A percentile compares a stretch with the other conserved stretches of the same genome.
phyloP scores from a whole-genome alignment of 2,797 vertebrate species.

The Mus minutoides region DNA sequence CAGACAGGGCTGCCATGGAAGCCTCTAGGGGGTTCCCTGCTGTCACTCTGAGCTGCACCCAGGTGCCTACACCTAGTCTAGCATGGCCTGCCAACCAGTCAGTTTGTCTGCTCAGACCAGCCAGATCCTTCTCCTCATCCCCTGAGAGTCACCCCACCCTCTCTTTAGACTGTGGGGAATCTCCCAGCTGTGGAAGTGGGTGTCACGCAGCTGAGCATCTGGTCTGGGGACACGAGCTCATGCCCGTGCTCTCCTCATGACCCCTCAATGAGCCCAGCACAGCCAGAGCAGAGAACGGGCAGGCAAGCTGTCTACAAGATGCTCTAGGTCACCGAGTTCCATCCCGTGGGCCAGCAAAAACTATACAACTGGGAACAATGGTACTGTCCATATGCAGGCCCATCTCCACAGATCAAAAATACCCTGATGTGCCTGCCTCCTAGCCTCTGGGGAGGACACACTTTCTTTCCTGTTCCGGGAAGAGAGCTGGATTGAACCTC shows the following conservation, averaged over 20 bases:
- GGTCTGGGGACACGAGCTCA: background rate
- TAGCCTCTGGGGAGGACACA: background rate
- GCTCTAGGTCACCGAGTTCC: background rate
- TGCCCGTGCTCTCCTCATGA: background rate
- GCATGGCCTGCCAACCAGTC: background rate
- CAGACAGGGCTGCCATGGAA: background rate
- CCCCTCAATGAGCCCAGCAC: background rate
- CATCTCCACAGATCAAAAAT: background rate
- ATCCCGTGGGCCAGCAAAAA: background rate
- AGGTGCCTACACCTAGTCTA: background rate
- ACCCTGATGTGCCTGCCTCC: fast-evolving
- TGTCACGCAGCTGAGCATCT: background rate
- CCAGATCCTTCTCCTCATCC: background rate
- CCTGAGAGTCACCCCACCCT: background rate
- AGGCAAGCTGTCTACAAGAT: background rate
- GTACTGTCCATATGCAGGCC: fast-evolving
- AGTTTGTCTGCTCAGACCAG: background rate
- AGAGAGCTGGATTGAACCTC: background rate
- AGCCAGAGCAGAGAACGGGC: fast-evolving
- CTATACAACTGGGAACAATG: background rate
- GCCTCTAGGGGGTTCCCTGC: background rate
- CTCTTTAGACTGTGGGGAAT: background rate
- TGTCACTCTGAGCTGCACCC: background rate
- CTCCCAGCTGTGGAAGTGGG: background rate
- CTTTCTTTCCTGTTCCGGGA: background rate